Conservation (phyloP, 92 coral and sea anemone species). For the Virgularia gustaviana region DNA sequence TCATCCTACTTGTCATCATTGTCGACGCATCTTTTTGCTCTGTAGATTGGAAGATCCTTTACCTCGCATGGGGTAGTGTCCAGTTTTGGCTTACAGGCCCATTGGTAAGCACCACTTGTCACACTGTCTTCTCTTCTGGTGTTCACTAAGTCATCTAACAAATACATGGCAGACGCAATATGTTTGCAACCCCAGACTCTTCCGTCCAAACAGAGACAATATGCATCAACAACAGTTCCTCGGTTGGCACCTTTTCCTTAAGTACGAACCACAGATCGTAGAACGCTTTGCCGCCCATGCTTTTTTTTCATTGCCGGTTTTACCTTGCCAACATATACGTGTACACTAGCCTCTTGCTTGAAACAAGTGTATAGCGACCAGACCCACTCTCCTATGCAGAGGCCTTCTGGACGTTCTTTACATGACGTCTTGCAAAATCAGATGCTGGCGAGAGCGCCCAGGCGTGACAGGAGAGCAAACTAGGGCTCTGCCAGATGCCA, state of each 20-base stretch:
- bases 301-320: no score
- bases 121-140: constrained; percentile 13
- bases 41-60: constrained; percentile 51
- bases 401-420: no score
- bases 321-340: no score
- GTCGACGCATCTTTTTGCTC: no score
- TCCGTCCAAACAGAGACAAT: neutral
- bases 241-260: constrained; percentile 9
- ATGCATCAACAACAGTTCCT: constrained; percentile 15
- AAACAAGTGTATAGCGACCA: no score
- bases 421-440: no score
- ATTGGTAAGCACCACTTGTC: neutral
- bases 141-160: neutral
- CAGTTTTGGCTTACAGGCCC: neutral
- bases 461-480: no score
- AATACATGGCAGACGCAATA: constrained; percentile 3
- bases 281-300: neutral
- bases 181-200: constrained; percentile 4
- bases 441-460: no score
- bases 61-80: constrained; percentile 35
- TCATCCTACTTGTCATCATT: no score
- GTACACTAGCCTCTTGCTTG: no score
- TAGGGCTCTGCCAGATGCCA: no score
- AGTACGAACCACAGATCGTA: constrained; percentile 6
- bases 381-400: no score